phyloP scores from a whole-genome alignment of 1,140 invertebrate species.

The Lutraria rhynchaena region DNA sequence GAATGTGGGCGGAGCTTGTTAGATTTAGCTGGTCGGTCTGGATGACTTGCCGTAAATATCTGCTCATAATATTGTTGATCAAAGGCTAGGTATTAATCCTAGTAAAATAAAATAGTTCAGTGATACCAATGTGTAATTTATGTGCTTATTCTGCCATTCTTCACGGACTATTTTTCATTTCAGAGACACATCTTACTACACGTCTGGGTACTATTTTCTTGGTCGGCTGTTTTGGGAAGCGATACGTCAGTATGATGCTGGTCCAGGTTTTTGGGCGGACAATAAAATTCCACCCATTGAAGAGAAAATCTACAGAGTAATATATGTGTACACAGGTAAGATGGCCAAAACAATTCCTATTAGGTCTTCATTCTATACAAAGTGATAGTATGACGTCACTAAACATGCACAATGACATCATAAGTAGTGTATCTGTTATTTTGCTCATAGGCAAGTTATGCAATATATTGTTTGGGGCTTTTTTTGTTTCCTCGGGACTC shows the following conservation, averaged over 20 bases:
- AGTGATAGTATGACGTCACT: neutral
- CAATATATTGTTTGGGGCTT: too few relatives aligned
- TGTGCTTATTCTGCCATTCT: neutral
- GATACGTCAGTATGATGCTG: neutral
- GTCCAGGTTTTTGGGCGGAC: neutral
- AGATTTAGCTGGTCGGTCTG: neutral
- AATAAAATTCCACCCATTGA: neutral
- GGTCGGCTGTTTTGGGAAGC: conserved; percentile 31
- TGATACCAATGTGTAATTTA: neutral
- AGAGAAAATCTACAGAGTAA: conserved; percentile 5
- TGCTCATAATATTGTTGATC: neutral
- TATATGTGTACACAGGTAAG: conserved; percentile 11
- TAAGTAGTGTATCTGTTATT: too few relatives aligned
- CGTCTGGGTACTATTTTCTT: conserved; percentile 2
- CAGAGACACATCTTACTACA: neutral
- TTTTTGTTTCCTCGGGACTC: too few relatives aligned
- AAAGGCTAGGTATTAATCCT: neutral
- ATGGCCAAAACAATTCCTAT: too few relatives aligned
- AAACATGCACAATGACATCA: too few relatives aligned
- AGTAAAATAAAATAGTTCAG: neutral
- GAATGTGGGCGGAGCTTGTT: neutral
- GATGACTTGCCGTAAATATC: neutral
- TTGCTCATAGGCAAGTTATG: too few relatives aligned
- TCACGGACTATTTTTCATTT: neutral
- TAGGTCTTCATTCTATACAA: too few relatives aligned